Evolutionary conservation across 37 sponge, comb jelly and placozoan species (phyloP), one percentile per base, ranked within the genome.

Genomic region (Agelas oroides): DNA sequence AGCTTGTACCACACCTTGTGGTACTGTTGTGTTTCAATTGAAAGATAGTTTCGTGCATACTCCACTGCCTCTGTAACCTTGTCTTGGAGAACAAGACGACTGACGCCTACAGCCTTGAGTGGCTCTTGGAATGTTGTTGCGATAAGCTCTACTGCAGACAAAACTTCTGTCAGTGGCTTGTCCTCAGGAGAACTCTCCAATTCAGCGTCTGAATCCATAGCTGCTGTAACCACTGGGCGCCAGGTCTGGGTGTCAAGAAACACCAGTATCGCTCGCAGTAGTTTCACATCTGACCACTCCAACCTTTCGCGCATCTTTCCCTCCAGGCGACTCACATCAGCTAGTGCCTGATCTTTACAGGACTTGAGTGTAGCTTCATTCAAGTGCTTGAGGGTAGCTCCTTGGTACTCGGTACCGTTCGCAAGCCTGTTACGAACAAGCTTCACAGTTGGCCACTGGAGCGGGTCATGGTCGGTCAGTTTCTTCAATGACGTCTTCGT

Each of bases 31-130:
- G n/a, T n/a, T 20, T 60, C 86, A 85, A 85, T 76, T 20, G 40
- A n/a, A 0, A 85, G 40, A 59, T 85, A 85, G 40, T 34, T 85
- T 54, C 78, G 60, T 65, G 70, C 86, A 65, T 85, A 76, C 70
- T 66, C 63, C 34, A 85, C 77, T 33, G 32, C 74, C 59, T 85
- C 77, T 53, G 77, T 71, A 20, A 85, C 33, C 35, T 85, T 40
- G 68, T 85, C 86, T 65, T 64, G 79, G 1, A 79, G 32, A 34
- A 46, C 52, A 5, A 46, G 52, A 35, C 63, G 65, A 37, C 25
- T 41, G 23, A 79, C 67, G 37, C 79, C 67, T 24, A 41, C 67
- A 64, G 52, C 25, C 52, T 79, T 53, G 19, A 79, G 52, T 62
- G 79, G 79, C 60, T 76, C 76, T 58, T 31, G 27, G 76, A 76